These are phyloP conservation scores for Chrysopilus asiliformis DNA, from an alignment of 2,888 invertebrate genomes.

Conservation along the genomic window DNA sequence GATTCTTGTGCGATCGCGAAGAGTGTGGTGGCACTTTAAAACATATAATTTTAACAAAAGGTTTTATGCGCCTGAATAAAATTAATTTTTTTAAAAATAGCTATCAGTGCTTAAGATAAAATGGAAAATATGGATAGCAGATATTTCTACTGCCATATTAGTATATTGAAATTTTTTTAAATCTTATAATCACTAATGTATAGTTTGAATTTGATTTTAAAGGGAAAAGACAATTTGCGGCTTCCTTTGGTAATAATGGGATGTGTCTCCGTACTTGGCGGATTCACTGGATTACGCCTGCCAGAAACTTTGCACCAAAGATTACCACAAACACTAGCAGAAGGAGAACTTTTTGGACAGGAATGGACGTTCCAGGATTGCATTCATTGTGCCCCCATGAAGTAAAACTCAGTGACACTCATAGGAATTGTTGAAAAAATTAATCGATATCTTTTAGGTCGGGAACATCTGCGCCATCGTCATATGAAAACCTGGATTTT, in stretches of 20 bases:
- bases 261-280: conserved; percentile 64
- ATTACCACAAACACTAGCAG: conserved; percentile 74
- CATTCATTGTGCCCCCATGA: conserved; percentile 52
- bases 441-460: conserved; percentile 35
- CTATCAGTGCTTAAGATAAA: no score
- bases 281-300: conserved; percentile 61
- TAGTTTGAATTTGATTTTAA: conserved; percentile 16
- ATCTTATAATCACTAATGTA: no score
- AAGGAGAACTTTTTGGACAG: conserved; percentile 77
- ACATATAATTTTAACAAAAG: no score
- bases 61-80: no score
- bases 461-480: conserved; percentile 39
- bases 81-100: no score
- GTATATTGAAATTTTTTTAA: no score
- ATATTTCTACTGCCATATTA: no score
- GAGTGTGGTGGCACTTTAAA: no score
- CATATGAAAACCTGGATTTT: conserved; percentile 69
- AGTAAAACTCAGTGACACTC: conserved; percentile 37
- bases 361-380: conserved; percentile 67
- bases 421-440: background rate
- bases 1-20: no score
- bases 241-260: conserved; percentile 78
- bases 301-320: conserved; percentile 76
- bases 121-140: no score
- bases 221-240: conserved; percentile 76